Evolutionary conservation across 1,140 invertebrate species (phyloP).

Genomic region (Aphaenogaster floridana): DNA sequence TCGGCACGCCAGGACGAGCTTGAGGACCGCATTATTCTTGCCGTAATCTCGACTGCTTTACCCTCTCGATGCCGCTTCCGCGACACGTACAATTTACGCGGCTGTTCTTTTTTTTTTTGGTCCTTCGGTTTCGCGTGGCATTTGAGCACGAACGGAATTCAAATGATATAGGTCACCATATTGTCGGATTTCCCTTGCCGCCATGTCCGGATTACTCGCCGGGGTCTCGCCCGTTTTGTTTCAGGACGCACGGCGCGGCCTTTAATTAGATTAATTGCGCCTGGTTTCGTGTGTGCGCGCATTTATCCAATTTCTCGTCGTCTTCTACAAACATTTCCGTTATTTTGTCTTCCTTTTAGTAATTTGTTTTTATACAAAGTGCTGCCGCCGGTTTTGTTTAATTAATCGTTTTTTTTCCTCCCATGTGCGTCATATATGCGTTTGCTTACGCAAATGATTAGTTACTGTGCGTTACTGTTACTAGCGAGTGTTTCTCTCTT

Average conservation of each 20-base stretch:
- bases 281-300: constrained; percentile 7
- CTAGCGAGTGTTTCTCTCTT: background rate
- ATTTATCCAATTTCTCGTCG: constrained; percentile 26
- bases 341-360: background rate
- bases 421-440: background rate
- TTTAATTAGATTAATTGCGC: constrained; percentile 60
- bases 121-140: background rate
- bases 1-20: background rate
- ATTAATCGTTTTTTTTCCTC: constrained; percentile 8
- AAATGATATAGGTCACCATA: constrained; percentile 21
- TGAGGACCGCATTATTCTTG: constrained; percentile 20
- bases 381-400: background rate
- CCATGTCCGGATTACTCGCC: background rate
- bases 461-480: background rate
- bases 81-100: constrained; percentile 24
- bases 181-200: background rate
- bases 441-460: constrained; percentile 17
- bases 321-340: constrained; percentile 2
- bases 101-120: background rate
- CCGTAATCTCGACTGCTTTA: background rate
- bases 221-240: constrained; percentile 11
- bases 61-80: background rate
- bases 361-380: background rate
- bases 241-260: constrained; percentile 7
- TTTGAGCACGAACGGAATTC: constrained; percentile 10